Percentiles rank a stretch among this genome's conserved stretches.
Evolutionary conservation across 2,113 vertebrate species (phyloP).

Genomic region (Mobula hypostoma): DNA sequence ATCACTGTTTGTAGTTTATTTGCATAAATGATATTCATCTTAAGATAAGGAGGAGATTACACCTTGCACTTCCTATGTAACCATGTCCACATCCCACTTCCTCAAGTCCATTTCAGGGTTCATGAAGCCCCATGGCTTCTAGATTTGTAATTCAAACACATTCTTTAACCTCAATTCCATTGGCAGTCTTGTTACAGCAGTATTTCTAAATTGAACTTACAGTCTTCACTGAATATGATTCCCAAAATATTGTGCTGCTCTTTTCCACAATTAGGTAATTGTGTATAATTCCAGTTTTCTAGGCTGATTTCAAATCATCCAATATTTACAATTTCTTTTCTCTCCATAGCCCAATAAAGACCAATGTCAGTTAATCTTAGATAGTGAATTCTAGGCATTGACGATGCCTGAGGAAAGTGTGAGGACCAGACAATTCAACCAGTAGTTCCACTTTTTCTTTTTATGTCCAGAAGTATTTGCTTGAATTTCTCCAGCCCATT

Average conservation of each 20-base stretch:
- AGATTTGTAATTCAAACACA: neutral
- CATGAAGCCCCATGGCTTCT: neutral
- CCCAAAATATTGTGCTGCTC: neutral
- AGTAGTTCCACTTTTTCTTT: neutral
- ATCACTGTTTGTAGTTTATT: neutral
- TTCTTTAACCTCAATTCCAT: neutral
- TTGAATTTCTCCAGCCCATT: neutral
- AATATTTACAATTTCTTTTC: neutral
- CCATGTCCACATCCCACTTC: neutral
- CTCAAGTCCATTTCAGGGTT: neutral
- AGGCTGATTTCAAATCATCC: neutral
- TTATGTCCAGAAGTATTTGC: neutral
- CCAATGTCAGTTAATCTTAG: neutral
- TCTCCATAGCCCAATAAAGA: neutral
- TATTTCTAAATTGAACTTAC: too few relatives aligned
- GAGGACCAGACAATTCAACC: neutral
- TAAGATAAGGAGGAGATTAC: too few relatives aligned
- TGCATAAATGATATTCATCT: neutral
- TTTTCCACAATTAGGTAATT: neutral
- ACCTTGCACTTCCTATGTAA: neutral
- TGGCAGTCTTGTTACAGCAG: too few relatives aligned
- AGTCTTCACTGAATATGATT: neutral
- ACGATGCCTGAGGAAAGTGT: neutral
- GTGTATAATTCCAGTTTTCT: neutral
- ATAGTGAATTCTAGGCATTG: neutral